These are phyloP conservation scores for Actenoides lindsayi DNA, from an alignment of 2,113 vertebrate genomes.

Conservation along the genomic window DNA sequence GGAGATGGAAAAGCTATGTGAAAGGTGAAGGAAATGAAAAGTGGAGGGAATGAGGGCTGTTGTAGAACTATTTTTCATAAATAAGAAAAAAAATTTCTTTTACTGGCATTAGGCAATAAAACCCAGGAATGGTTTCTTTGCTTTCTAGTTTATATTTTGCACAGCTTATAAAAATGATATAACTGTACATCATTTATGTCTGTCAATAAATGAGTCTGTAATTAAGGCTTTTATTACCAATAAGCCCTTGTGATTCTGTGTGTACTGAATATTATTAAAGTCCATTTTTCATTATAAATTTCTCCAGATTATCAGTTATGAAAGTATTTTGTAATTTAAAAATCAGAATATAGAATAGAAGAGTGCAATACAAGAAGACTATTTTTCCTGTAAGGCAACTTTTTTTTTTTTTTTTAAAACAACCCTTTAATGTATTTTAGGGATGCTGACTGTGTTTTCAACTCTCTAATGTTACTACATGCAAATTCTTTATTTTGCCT, in stretches of 20 bases:
- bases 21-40: not conserved
- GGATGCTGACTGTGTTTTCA: not conserved
- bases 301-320: not conserved
- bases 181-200: slow-evolving; percentile 24
- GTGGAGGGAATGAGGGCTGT: not conserved
- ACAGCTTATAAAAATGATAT: slow-evolving; percentile 2
- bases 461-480: not conserved
- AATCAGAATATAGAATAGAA: not conserved
- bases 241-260: not conserved
- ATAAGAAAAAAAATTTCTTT: not conserved
- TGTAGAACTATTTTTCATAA: not conserved
- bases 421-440: not conserved
- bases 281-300: not conserved
- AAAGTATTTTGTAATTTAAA: slow-evolving; percentile 20
- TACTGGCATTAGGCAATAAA: not conserved
- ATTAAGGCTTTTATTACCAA: slow-evolving; percentile 50
- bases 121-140: not conserved
- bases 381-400: not conserved
- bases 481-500: not conserved
- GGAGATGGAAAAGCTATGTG: not conserved
- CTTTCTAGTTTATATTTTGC: slow-evolving; percentile 9
- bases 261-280: slow-evolving; percentile 2
- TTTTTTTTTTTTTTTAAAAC: no score
- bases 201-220: slow-evolving; percentile 43
- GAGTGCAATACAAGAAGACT: not conserved